Conservation (phyloP, 37 sponge, comb jelly and placozoan genomes). For the Aplysina aerophoba region DNA sequence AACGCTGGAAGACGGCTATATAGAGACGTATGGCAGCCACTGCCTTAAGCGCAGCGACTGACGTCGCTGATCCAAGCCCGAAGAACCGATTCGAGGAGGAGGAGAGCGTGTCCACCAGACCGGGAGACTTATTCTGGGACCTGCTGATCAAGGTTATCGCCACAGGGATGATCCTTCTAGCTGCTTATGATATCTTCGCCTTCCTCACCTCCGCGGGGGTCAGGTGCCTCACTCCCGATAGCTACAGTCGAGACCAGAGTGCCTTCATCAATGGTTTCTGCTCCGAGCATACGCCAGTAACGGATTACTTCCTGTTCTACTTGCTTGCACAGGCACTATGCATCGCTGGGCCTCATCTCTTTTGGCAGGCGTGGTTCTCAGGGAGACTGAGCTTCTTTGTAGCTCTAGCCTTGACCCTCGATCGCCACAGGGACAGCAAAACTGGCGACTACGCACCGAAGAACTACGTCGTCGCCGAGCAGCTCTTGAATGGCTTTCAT, state of each 20-base stretch:
- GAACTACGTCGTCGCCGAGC: not conserved
- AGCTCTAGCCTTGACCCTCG: not conserved
- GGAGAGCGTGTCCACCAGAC: no score
- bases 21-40: no score
- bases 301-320: constrained; percentile 11
- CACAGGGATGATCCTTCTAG: not conserved
- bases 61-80: no score
- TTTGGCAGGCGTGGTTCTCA: not conserved
- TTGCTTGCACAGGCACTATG: not conserved
- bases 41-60: no score
- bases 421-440: constrained; percentile 1
- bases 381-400: not conserved
- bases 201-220: not conserved
- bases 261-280: constrained; percentile 3
- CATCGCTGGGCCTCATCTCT: not conserved
- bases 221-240: no score
- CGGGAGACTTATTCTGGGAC: not conserved
- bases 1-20: no score
- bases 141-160: not conserved
- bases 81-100: no score
- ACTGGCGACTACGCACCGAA: not conserved
- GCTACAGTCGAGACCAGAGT: not conserved
- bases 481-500: no score
- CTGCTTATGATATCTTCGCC: not conserved
- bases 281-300: not conserved